Conservation (phyloP, 2,113 vertebrate genomes). For the Haemorhous mexicanus region DNA sequence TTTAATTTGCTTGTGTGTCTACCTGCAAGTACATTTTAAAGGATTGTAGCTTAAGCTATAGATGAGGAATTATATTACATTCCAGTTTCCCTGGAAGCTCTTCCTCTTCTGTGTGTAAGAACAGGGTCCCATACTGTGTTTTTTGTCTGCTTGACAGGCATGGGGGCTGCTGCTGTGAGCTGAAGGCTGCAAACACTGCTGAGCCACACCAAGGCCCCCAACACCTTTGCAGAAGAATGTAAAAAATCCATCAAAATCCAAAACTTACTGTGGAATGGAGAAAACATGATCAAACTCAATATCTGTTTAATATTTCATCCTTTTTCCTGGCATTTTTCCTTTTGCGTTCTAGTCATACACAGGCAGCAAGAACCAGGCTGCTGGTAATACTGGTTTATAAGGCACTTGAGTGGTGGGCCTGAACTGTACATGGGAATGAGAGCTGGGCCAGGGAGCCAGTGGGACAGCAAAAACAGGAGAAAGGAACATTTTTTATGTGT, state of each 20-base stretch:
- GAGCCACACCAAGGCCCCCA: not conserved
- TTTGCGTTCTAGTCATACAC: not conserved
- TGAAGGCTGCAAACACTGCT: not conserved
- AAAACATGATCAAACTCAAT: not conserved
- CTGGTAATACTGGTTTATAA: not conserved
- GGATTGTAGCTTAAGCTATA: not conserved
- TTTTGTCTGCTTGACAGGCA: not conserved
- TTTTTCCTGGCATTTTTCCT: not conserved
- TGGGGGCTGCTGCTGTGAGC: not conserved
- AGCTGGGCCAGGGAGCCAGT: not conserved
- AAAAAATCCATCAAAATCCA: not conserved
- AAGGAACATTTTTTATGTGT: not conserved
- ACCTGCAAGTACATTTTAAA: not conserved
- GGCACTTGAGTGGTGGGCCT: not conserved
- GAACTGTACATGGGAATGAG: too few species aligned
- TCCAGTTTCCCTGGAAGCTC: not conserved
- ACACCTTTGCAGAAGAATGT: not conserved
- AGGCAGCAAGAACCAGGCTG: not conserved
- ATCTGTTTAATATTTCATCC: not conserved
- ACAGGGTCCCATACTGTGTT: rapidly evolving
- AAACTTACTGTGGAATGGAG: not conserved
- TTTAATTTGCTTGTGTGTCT: not conserved
- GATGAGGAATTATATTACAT: not conserved
- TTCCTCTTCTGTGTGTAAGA: not conserved
- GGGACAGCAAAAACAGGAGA: not conserved